A percentile compares a stretch with the other conserved stretches of the same genome.
phyloP scores from a whole-genome alignment of 2,797 vertebrate genomes.

The Tragelaphus eurycerus region DNA sequence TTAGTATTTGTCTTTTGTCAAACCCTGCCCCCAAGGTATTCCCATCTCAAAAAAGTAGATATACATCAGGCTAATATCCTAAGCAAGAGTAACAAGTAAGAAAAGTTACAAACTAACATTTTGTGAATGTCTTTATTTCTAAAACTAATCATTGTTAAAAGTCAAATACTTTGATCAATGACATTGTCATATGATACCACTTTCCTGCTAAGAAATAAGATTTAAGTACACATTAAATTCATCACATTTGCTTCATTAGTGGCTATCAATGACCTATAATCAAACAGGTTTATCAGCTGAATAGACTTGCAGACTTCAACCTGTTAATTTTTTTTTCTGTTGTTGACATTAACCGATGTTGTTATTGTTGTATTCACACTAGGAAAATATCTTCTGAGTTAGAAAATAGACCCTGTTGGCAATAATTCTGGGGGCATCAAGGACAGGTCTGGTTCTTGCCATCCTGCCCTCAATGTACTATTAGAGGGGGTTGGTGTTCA shows the following conservation, averaged over 20 bases:
- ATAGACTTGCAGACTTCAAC: background rate
- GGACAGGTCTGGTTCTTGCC: background rate
- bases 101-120: background rate
- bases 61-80: background rate
- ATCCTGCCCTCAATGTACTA: background rate
- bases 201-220: conserved; percentile 16
- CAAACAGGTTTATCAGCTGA: background rate
- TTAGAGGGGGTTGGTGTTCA: background rate
- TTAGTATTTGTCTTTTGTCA: background rate
- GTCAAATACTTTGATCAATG: background rate
- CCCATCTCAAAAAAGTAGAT: conserved; percentile 19
- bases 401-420: background rate
- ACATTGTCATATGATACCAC: background rate
- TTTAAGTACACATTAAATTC: background rate
- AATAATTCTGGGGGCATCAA: background rate
- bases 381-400: background rate
- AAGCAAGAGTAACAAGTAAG: background rate
- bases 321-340: background rate
- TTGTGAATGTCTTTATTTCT: background rate
- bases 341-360: background rate
- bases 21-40: background rate
- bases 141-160: conserved; percentile 13
- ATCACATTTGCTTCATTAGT: background rate
- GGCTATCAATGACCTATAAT: background rate
- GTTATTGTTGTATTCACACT: background rate